Evolutionary conservation across 2,113 vertebrate genomes (phyloP).

Genomic region (Puffinus mauretanicus): DNA sequence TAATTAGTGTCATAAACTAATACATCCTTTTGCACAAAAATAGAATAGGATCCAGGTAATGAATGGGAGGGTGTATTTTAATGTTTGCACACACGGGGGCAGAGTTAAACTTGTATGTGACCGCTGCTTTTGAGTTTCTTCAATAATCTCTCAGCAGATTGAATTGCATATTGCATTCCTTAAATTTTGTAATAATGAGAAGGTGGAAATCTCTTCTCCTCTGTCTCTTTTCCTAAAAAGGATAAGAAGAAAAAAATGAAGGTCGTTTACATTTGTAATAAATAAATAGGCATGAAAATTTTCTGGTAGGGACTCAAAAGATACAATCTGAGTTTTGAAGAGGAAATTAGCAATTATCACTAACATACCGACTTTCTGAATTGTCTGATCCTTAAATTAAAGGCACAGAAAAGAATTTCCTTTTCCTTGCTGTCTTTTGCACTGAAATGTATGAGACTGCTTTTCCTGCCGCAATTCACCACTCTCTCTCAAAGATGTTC

Average conservation of each 20-base stretch:
- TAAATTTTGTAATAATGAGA: not conserved
- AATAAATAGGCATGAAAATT: not conserved
- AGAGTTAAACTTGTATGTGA: not conserved
- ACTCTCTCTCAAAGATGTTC: not conserved
- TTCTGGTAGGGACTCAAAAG: not conserved
- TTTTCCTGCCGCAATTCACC: not conserved
- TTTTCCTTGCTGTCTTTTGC: not conserved
- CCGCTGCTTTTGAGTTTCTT: not conserved
- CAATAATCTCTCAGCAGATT: not conserved
- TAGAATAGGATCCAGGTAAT: not conserved
- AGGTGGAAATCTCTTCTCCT: not conserved
- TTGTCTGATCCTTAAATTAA: not conserved
- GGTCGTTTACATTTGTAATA: not conserved
- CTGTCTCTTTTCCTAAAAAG: not conserved
- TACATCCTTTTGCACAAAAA: not conserved
- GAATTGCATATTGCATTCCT: not conserved
- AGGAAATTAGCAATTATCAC: not conserved
- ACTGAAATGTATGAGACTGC: not conserved
- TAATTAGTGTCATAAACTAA: not conserved
- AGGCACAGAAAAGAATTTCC: not conserved
- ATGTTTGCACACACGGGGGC: conserved; percentile 34
- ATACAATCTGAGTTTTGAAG: not conserved
- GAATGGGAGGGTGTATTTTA: not conserved
- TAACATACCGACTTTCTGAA: not conserved
- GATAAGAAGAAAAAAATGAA: not conserved